Evolutionary conservation across 2,888 invertebrate species (phyloP).

Genomic region (Masnerella sp.): DNA sequence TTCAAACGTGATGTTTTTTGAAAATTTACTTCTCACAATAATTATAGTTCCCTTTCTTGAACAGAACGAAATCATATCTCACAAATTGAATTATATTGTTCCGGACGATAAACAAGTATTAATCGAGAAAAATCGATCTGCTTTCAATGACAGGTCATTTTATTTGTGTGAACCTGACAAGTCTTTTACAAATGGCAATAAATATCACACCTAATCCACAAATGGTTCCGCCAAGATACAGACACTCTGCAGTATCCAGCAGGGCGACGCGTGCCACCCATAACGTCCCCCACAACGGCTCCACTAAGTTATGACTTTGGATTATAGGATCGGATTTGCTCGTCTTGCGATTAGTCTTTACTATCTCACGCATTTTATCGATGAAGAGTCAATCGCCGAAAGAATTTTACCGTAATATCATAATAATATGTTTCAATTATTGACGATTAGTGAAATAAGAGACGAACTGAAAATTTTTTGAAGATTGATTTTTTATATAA

Average conservation of each 20-base stretch:
- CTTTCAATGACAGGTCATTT: constrained; percentile 27
- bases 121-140: constrained; percentile 27
- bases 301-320: constrained; percentile 65
- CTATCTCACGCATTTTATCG: constrained; percentile 53
- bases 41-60: no score
- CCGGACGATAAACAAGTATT: constrained; percentile 7
- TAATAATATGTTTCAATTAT: constrained; percentile 22
- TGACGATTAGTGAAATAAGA: no score
- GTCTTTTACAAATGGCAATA: constrained; percentile 64
- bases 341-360: constrained; percentile 55
- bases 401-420: constrained; percentile 20
- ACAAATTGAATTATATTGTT: constrained; percentile 9
- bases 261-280: constrained; percentile 69
- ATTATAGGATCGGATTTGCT: constrained; percentile 67
- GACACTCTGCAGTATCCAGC: constrained; percentile 63
- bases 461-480: no score
- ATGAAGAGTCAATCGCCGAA: constrained; percentile 34
- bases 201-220: constrained; percentile 68
- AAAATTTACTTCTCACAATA: no score
- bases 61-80: no score
- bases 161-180: constrained; percentile 47
- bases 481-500: no score
- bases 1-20: no score
- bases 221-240: constrained; percentile 69
- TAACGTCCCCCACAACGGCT: constrained; percentile 62